Evolutionary conservation across 2,113 vertebrate species (phyloP).

Genomic region (Rutilus rutilus): DNA sequence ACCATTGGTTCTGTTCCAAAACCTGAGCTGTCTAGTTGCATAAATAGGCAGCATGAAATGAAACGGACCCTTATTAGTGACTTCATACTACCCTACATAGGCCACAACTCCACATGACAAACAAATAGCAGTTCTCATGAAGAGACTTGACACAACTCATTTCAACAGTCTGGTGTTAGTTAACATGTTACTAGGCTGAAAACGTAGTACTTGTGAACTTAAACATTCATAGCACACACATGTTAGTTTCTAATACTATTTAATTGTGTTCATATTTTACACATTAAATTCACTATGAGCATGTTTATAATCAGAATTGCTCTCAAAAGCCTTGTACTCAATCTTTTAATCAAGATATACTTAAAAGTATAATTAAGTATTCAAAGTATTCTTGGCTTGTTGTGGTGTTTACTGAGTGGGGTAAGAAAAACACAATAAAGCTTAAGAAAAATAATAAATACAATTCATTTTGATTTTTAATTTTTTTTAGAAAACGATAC

Average conservation of each 20-base stretch:
- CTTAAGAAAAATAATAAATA: too few species aligned
- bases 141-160: not conserved
- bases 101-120: not conserved
- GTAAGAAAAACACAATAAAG: too few species aligned
- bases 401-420: too few species aligned
- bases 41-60: not conserved
- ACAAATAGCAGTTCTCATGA: not conserved
- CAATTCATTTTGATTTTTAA: too few species aligned
- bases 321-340: not conserved
- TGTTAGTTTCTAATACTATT: not conserved
- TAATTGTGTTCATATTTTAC: not conserved
- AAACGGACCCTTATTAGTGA: not conserved
- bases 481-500: too few species aligned
- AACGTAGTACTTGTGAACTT: not conserved
- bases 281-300: not conserved
- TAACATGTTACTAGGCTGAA: not conserved
- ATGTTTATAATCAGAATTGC: not conserved
- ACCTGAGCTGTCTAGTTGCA: not conserved
- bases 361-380: too few species aligned
- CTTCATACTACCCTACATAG: not conserved
- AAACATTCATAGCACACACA: not conserved
- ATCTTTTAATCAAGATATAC: too few species aligned
- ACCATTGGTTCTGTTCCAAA: not conserved
- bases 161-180: not conserved
- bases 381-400: too few species aligned